phyloP scores from a whole-genome alignment of 2,113 vertebrate species.

The Mesoclemmys tuberculata region DNA sequence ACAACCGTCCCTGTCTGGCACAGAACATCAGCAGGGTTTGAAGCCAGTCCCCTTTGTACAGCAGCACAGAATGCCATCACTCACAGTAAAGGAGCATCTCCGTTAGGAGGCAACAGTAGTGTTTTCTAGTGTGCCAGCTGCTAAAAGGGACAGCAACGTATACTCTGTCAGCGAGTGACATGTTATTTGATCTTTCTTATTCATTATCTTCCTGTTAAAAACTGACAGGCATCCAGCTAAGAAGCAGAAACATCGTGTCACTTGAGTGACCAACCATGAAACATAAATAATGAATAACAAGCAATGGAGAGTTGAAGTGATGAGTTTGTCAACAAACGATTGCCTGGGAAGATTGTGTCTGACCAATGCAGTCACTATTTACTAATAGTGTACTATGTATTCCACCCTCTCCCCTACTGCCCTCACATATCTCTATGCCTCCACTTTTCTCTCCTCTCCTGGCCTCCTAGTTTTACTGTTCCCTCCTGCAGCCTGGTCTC shows the following conservation, averaged over 20 bases:
- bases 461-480: neutral
- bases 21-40: neutral
- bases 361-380: neutral
- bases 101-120: neutral
- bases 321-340: conserved; percentile 37
- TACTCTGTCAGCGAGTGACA: neutral
- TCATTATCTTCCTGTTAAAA: conserved; percentile 11
- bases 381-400: neutral
- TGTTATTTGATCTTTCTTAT: neutral
- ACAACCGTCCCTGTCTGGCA: neutral
- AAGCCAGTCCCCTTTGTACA: neutral
- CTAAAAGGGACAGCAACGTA: neutral
- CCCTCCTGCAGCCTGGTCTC: neutral
- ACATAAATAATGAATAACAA: conserved; percentile 40
- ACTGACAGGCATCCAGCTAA: neutral
- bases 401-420: neutral
- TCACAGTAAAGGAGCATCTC: neutral
- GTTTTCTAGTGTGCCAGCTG: neutral
- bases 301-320: neutral
- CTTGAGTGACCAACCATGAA: neutral
- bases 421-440: neutral
- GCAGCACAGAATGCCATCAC: neutral
- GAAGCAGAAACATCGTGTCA: neutral
- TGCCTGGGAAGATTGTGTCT: conserved; percentile 1
- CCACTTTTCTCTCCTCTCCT: neutral